Conservation (phyloP, 92 coral and sea anemone genomes). For the Porites divaricata region DNA sequence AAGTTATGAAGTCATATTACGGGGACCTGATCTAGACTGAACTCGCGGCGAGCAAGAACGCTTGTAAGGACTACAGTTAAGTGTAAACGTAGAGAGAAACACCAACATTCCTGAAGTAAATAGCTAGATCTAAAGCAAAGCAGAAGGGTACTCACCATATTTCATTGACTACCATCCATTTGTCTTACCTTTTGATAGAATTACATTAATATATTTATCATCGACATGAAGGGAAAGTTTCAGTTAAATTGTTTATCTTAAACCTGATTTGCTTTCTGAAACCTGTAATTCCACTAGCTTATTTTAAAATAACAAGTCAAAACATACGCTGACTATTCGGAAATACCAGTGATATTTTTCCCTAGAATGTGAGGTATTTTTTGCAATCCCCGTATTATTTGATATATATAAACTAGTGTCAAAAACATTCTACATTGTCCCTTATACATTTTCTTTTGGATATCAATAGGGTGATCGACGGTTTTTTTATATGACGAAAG, state of each 20-base stretch:
- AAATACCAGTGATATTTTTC: too few species aligned
- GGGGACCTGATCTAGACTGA: neutral
- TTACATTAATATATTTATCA: slow-evolving; percentile 25
- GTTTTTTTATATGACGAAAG: too few species aligned
- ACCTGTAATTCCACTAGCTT: slow-evolving; percentile 39
- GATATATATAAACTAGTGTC: too few species aligned
- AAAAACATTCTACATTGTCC: too few species aligned
- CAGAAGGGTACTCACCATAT: slow-evolving; percentile 13
- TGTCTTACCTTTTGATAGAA: neutral
- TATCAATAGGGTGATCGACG: too few species aligned
- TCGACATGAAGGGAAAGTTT: neutral
- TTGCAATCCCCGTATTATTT: too few species aligned
- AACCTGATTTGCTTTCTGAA: neutral
- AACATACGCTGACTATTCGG: neutral
- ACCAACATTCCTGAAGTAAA: neutral
- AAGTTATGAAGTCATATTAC: slow-evolving; percentile 28
- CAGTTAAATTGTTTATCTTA: slow-evolving; percentile 6
- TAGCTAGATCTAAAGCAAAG: neutral
- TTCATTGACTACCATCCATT: neutral
- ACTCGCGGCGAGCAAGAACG: too few species aligned
- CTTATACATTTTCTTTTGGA: too few species aligned
- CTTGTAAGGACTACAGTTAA: too few species aligned
- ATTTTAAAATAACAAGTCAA: slow-evolving; percentile 1
- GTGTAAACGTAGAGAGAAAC: neutral
- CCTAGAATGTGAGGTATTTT: too few species aligned